phyloP scores from a whole-genome alignment of 1,140 invertebrate genomes.

The Phymorhynchus buccinoides region DNA sequence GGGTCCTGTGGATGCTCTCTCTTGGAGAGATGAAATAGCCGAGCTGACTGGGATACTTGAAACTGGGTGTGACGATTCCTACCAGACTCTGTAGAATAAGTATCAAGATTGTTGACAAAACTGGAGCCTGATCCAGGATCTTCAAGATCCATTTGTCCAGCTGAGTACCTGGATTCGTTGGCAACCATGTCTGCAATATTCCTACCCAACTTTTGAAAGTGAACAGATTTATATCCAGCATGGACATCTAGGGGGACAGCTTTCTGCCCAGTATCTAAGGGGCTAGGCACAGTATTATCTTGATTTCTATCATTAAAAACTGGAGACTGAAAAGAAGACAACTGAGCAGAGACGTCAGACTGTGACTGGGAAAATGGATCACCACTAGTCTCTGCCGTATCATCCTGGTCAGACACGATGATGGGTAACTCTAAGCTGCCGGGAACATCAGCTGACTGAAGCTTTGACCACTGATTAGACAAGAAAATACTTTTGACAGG shows the following conservation, averaged over 20 bases:
- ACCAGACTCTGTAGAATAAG: no score
- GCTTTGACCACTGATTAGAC: neutral
- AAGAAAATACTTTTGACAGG: neutral
- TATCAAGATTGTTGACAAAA: neutral
- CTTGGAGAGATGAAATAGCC: neutral
- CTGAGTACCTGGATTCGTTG: neutral
- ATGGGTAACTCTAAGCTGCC: neutral
- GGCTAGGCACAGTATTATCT: neutral
- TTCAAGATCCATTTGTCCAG: neutral
- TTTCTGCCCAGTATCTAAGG: neutral
- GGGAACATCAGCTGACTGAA: neutral
- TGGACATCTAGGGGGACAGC: neutral
- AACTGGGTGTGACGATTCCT: neutral
- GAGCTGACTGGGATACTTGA: neutral
- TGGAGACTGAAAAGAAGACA: neutral
- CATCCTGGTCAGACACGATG: neutral
- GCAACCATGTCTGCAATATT: neutral
- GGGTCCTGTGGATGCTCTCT: neutral
- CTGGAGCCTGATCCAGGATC: neutral
- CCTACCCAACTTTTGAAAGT: neutral
- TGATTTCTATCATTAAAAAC: neutral
- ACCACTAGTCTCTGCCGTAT: neutral
- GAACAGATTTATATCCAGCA: neutral
- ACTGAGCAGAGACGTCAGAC: neutral
- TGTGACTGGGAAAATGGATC: neutral